Evolutionary conservation across 2,113 vertebrate species (phyloP), one percentile per base, ranked within the genome.

Genomic region (Tursiops truncatus): DNA sequence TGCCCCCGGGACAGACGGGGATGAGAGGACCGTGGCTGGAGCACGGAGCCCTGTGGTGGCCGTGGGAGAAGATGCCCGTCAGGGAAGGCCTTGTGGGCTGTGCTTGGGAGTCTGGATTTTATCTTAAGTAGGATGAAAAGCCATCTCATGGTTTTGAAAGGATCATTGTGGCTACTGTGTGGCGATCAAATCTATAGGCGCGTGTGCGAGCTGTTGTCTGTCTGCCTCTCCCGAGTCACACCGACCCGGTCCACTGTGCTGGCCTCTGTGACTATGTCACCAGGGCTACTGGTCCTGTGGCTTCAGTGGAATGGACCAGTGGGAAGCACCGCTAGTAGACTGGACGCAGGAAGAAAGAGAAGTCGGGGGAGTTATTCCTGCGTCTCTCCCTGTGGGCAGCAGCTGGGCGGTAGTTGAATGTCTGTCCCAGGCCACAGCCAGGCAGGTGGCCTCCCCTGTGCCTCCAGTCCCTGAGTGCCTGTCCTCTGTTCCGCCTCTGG

Each of bases 401-500:
- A 28, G 14, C 26, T 53, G 18, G 47, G 21, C 1, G 8, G 44
- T 4, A n/a, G 65, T 1, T 28, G 74, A 44, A 41, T 3, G 1
- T 73, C n/a, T 18, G 23, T 26, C 9, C 10, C 8, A 2, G 70
- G 38, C n/a, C 60, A 13, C 15, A 76, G 28, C 38, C 56, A 0
- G 3, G 3, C 26, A 23, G 41, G 60, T 38, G 33, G 60, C 8
- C 25, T 11, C 20, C 47, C 14, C 26, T 82, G 23, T 10, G 5
- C 28, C 79, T 31, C 21, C 23, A 0, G 5, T 65, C 21, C 44
- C 83, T 4, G 15, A 25, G 15, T 3, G 38, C n/a, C 79, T 60
- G 60, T 1, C 2, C 0, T 63, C 77, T 12, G 2, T 21, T 36
- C 5, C 17, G 1, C 11, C 17, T 53, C 62, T 2, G 0, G 17